Evolutionary conservation across 1,140 invertebrate genomes (phyloP).

Genomic region (Wiebesia pumilae): DNA sequence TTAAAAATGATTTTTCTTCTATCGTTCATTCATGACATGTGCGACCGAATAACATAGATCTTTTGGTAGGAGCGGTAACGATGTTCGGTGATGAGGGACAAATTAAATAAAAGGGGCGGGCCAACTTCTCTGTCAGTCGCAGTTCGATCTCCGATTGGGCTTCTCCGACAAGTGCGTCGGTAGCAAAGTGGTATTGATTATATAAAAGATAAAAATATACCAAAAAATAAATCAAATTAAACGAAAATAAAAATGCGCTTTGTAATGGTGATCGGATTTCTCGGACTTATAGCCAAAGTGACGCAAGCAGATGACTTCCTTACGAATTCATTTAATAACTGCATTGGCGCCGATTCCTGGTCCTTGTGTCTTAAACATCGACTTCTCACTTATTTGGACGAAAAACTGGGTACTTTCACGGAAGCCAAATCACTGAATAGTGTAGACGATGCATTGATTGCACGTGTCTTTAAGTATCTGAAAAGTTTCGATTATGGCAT

Average conservation of each 20-base stretch:
- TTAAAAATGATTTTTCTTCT: conserved; percentile 74
- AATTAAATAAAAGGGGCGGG: conserved; percentile 76
- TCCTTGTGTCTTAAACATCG: conserved; percentile 83
- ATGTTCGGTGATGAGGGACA: conserved; percentile 57
- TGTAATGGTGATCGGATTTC: conserved; percentile 52
- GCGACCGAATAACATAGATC: conserved; percentile 76
- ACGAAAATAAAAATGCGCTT: conserved; percentile 61
- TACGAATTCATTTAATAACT: conserved; percentile 82
- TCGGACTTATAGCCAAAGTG: conserved; percentile 55
- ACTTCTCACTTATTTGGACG: conserved; percentile 83
- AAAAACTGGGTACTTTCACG: conserved; percentile 79
- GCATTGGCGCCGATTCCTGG: conserved; percentile 79
- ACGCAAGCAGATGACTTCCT: conserved; percentile 79
- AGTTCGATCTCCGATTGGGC: conserved; percentile 74
- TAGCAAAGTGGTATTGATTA: neutral
- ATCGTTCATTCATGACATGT: conserved; percentile 72
- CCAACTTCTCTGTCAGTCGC: conserved; percentile 74
- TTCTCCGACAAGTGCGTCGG: conserved; percentile 34
- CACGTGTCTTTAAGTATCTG: conserved; percentile 81
- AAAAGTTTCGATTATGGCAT: conserved; percentile 83
- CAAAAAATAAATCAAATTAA: conserved; percentile 40
- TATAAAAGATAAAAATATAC: neutral
- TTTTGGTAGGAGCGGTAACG: conserved; percentile 37
- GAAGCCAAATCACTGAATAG: conserved; percentile 77
- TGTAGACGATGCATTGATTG: conserved; percentile 84